phyloP scores from a whole-genome alignment of 2,888 invertebrate genomes.

The Bibio marci region DNA sequence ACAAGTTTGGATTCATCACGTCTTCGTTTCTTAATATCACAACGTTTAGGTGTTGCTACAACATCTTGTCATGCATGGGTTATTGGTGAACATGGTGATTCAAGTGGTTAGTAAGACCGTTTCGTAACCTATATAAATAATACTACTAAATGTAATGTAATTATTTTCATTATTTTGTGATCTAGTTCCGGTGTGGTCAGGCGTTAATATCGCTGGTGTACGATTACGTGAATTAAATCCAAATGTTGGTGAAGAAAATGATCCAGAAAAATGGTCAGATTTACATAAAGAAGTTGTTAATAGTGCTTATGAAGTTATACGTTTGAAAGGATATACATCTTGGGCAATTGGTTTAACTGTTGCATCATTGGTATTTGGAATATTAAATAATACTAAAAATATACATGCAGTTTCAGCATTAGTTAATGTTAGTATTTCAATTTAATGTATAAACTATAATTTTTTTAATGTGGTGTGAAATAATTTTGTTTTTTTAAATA shows the following conservation, averaged over 20 bases:
- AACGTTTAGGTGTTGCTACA: constrained; percentile 63
- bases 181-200: constrained; percentile 82
- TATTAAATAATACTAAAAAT: constrained; percentile 53
- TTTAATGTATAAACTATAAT: no score
- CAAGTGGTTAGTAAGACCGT: constrained; percentile 51
- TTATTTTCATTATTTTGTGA: constrained; percentile 12
- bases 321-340: constrained; percentile 76
- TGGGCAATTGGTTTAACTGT: constrained; percentile 80
- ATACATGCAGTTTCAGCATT: constrained; percentile 66
- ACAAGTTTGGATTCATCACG: constrained; percentile 86
- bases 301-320: constrained; percentile 77
- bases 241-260: constrained; percentile 48
- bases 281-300: constrained; percentile 68
- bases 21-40: constrained; percentile 74
- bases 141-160: neutral
- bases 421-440: constrained; percentile 41
- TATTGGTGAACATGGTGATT: constrained; percentile 89
- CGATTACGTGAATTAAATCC: constrained; percentile 62
- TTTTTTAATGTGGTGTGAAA: no score
- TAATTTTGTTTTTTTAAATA: no score
- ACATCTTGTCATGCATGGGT: constrained; percentile 83
- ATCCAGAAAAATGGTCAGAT: constrained; percentile 62
- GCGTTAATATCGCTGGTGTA: constrained; percentile 82
- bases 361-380: constrained; percentile 48
- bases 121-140: no score